Percentiles rank a stretch among this genome's conserved stretches.
Conservation (phyloP, 2,888 invertebrate genomes). For the Drosophila acutilabella region DNA sequence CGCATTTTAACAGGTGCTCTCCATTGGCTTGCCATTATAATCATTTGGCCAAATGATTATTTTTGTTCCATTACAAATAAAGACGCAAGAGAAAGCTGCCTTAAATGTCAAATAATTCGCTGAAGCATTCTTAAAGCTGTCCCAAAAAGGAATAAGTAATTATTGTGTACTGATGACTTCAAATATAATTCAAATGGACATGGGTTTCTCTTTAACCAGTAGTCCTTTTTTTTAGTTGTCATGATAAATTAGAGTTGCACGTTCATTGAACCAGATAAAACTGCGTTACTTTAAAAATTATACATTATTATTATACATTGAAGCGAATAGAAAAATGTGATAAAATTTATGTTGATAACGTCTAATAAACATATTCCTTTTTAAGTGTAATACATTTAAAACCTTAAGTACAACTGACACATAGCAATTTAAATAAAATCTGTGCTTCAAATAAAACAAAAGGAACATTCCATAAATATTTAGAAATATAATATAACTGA, state of each 20-base stretch:
- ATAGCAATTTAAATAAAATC: too few relatives aligned
- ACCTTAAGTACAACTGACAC: too few relatives aligned
- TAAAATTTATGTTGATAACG: too few relatives aligned
- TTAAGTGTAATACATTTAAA: too few relatives aligned
- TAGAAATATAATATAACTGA: slow-evolving; percentile 1
- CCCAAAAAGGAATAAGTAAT: slow-evolving; percentile 34
- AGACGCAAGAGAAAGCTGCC: slow-evolving; percentile 13
- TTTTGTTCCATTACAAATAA: slow-evolving; percentile 25
- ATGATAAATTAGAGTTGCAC: slow-evolving; percentile 9
- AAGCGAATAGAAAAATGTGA: too few relatives aligned
- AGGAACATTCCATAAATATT: neutral
- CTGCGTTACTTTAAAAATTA: neutral
- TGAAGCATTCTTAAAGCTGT: slow-evolving; percentile 23
- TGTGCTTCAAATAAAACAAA: neutral
- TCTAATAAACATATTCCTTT: too few relatives aligned
- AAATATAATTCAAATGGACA: slow-evolving; percentile 41
- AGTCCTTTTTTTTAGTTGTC: slow-evolving; percentile 10
- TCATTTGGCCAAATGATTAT: slow-evolving; percentile 23
- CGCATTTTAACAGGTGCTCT: slow-evolving; percentile 18
- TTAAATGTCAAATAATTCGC: slow-evolving; percentile 26
- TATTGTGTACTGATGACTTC: slow-evolving; percentile 19
- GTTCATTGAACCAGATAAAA: slow-evolving; percentile 35
- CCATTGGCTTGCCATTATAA: slow-evolving; percentile 18
- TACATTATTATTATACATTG: neutral
- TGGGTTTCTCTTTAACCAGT: slow-evolving; percentile 17